Conservation (phyloP, 1,140 invertebrate genomes). For the Euschistus heros region DNA sequence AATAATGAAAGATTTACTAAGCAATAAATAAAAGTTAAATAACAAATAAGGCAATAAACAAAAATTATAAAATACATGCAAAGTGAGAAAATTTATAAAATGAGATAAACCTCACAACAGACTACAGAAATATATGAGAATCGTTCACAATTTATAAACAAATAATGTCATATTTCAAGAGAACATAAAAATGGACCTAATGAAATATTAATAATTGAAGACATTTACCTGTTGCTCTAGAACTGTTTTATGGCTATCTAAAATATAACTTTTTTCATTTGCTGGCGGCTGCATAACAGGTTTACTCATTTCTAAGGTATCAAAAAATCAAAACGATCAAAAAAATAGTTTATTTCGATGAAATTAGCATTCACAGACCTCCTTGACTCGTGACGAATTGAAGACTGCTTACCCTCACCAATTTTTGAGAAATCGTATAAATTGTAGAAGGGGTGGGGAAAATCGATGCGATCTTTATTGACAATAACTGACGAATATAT, state of each 20-base stretch:
- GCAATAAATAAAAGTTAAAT: too few relatives aligned
- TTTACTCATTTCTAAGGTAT: background rate
- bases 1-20: too few relatives aligned
- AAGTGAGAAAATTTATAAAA: too few relatives aligned
- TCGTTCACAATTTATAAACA: too few relatives aligned
- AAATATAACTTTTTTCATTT: slow-evolving; percentile 39
- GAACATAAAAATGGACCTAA: too few relatives aligned
- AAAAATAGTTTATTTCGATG: background rate
- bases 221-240: slow-evolving; percentile 27
- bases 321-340: background rate
- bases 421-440: too few relatives aligned
- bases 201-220: too few relatives aligned
- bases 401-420: background rate
- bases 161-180: too few relatives aligned
- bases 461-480: slow-evolving; percentile 10
- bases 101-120: too few relatives aligned
- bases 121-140: too few relatives aligned
- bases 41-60: too few relatives aligned
- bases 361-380: background rate
- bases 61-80: too few relatives aligned
- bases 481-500: background rate
- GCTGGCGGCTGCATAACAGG: slow-evolving; percentile 6
- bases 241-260: slow-evolving; percentile 32
- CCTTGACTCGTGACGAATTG: background rate
- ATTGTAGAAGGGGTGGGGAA: background rate